Conservation (phyloP, 2,113 vertebrate genomes). For the Dasyurus viverrinus region DNA sequence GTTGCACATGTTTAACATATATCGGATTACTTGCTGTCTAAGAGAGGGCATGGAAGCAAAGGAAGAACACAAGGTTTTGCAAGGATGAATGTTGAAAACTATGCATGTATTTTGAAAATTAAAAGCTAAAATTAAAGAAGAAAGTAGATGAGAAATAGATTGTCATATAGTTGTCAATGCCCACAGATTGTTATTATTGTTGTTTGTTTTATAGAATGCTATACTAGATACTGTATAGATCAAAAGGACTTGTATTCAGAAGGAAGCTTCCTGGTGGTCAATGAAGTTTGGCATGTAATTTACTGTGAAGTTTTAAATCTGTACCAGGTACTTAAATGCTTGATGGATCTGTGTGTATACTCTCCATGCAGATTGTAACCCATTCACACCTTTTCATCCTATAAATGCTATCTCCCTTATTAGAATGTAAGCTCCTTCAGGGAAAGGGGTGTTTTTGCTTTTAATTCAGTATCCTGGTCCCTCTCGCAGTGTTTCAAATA, state of each 20-base stretch:
- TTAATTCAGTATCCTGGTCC: background rate
- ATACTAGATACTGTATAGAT: background rate
- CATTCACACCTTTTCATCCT: background rate
- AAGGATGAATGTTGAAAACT: too few species aligned
- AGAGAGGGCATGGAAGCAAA: too few species aligned
- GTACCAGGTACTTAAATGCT: background rate
- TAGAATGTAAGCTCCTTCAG: background rate
- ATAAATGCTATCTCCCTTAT: background rate
- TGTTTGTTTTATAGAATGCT: background rate
- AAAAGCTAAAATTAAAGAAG: too few species aligned
- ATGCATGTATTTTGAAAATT: too few species aligned
- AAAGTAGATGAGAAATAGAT: background rate
- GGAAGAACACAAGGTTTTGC: too few species aligned
- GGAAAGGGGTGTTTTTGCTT: background rate
- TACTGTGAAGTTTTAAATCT: background rate
- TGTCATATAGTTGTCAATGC: background rate
- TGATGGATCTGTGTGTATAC: background rate
- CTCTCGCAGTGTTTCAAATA: background rate
- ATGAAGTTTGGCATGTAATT: background rate
- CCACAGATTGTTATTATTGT: background rate
- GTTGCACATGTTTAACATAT: too few species aligned
- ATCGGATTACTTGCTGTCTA: too few species aligned
- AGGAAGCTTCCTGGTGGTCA: background rate
- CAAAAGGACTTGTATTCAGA: background rate
- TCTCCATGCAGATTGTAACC: background rate